Evolutionary conservation across 2,797 vertebrate genomes (phyloP).

Genomic region (Jordanella pulchra): DNA sequence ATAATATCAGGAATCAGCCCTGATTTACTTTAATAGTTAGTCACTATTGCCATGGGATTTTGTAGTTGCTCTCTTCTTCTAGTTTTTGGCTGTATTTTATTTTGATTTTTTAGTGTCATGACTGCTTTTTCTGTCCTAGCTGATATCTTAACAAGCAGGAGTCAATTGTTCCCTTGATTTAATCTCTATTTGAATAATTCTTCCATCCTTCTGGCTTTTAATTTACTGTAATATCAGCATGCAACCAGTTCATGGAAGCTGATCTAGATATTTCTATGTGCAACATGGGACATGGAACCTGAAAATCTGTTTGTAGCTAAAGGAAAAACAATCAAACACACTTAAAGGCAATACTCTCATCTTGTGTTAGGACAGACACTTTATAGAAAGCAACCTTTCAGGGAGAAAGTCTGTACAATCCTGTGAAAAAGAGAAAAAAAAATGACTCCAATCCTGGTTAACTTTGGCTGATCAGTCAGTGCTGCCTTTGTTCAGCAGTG

Average conservation of each 20-base stretch:
- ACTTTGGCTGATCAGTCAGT: constrained; percentile 24
- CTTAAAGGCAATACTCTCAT: not conserved
- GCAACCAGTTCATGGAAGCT: not conserved
- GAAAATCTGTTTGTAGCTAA: too few relatives aligned
- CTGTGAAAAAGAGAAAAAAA: not conserved
- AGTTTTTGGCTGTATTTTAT: not conserved
- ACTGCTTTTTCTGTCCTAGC: not conserved
- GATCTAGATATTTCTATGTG: not conserved
- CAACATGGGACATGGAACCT: not conserved
- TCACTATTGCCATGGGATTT: not conserved
- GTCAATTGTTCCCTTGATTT: not conserved
- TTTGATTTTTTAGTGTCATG: not conserved
- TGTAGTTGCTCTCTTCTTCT: not conserved
- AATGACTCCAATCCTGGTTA: constrained; percentile 22
- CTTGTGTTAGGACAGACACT: not conserved
- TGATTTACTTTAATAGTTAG: not conserved
- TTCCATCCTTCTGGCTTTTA: not conserved
- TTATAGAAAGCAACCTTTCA: not conserved
- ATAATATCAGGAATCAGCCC: not conserved
- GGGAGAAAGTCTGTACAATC: not conserved
- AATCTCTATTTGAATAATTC: not conserved
- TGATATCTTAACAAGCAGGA: not conserved
- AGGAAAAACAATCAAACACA: not conserved
- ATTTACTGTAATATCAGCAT: not conserved
- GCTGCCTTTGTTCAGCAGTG: constrained; percentile 44